Evolutionary conservation across 2,888 invertebrate species (phyloP).

Genomic region (Cheilosia vernalis): DNA sequence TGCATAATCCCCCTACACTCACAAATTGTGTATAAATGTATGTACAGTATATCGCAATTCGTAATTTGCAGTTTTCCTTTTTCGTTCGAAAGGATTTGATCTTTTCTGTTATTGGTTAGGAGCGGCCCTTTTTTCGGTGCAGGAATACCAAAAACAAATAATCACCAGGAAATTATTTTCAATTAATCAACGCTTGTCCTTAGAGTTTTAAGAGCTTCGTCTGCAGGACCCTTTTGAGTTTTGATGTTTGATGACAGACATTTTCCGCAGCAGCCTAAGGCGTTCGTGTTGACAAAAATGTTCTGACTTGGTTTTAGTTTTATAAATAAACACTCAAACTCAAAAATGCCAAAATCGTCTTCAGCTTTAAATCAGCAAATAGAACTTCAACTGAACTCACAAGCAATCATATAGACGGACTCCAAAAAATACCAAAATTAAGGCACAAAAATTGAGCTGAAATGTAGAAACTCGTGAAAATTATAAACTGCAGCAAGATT

Average conservation of each 20-base stretch:
- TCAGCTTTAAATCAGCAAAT: background rate
- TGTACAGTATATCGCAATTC: constrained; percentile 6
- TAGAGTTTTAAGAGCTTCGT: constrained; percentile 26
- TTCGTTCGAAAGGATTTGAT: constrained; percentile 50
- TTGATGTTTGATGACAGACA: constrained; percentile 53
- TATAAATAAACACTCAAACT: background rate
- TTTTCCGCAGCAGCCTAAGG: constrained; percentile 41
- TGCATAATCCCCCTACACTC: constrained; percentile 59
- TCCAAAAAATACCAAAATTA: too few species aligned
- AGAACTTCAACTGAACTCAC: too few species aligned
- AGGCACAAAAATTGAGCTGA: too few species aligned
- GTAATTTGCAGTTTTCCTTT: constrained; percentile 34
- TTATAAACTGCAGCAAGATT: too few species aligned
- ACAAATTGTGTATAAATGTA: background rate
- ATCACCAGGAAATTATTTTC: constrained; percentile 61
- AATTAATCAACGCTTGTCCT: constrained; percentile 69
- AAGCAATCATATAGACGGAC: too few species aligned
- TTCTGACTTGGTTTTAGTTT: background rate
- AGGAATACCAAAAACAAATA: constrained; percentile 13
- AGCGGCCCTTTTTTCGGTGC: constrained; percentile 12
- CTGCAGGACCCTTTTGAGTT: constrained; percentile 38
- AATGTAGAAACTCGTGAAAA: too few species aligned
- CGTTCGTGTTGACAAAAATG: constrained; percentile 8
- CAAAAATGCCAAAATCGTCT: background rate
- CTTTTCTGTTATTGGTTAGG: constrained; percentile 17